Percentiles rank a stretch among this genome's conserved stretches.
Conservation (phyloP, 2,888 invertebrate species). For the Tolmerus cingulatus region DNA sequence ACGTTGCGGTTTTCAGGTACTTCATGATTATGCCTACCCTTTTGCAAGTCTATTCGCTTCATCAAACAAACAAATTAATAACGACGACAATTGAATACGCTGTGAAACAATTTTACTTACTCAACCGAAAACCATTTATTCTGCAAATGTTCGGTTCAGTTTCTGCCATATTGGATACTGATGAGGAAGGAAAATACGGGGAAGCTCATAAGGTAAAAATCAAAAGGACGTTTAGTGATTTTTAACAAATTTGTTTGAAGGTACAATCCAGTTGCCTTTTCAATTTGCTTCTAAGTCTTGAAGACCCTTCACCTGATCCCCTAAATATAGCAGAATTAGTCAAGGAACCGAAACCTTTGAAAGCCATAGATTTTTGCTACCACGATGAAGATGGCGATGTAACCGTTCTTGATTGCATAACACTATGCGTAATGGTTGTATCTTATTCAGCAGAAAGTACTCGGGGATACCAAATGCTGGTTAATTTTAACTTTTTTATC, state of each 20-base stretch:
- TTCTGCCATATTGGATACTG: slow-evolving; percentile 93
- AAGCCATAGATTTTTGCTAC: slow-evolving; percentile 98
- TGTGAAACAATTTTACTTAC: slow-evolving; percentile 96
- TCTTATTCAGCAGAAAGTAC: slow-evolving; percentile 97
- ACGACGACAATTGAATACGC: slow-evolving; percentile 97
- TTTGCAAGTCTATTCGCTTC: slow-evolving; percentile 94
- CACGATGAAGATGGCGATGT: slow-evolving; percentile 98
- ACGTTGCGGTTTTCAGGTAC: slow-evolving; percentile 69
- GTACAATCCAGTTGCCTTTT: slow-evolving; percentile 92
- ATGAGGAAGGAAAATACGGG: slow-evolving; percentile 84
- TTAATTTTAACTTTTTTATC: slow-evolving; percentile 60
- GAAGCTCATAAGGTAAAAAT: slow-evolving; percentile 85
- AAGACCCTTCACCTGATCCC: slow-evolving; percentile 93
- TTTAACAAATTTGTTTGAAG: slow-evolving; percentile 60
- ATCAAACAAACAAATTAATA: slow-evolving; percentile 95
- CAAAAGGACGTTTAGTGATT: background rate
- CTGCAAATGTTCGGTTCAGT: slow-evolving; percentile 99
- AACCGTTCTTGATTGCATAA: slow-evolving; percentile 94
- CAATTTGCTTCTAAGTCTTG: slow-evolving; percentile 87
- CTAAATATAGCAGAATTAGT: slow-evolving; percentile 91
- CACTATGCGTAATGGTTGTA: slow-evolving; percentile 98
- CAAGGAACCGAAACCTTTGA: slow-evolving; percentile 89
- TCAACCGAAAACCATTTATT: slow-evolving; percentile 98
- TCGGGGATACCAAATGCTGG: slow-evolving; percentile 90
- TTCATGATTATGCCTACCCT: slow-evolving; percentile 97